Evolutionary conservation across 2,797 vertebrate species (phyloP).

Genomic region (Danio jaintianensis): DNA sequence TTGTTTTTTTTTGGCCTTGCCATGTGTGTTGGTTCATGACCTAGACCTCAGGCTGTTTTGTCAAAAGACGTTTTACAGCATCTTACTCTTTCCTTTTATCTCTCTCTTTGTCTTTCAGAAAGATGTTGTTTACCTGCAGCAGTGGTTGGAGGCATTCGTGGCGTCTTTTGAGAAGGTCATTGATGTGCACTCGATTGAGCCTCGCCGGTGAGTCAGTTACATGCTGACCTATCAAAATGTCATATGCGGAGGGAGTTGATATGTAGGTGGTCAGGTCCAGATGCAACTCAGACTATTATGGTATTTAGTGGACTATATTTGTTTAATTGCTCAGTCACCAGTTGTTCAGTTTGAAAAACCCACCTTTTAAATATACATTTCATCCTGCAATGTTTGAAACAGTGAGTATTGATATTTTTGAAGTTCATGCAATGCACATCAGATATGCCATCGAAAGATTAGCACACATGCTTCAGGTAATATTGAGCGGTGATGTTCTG

Average conservation of each 20-base stretch:
- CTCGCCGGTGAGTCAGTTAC: constrained; percentile 81
- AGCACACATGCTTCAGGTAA: background rate
- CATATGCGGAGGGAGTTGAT: constrained; percentile 55
- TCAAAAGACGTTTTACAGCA: constrained; percentile 6
- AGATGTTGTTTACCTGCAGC: constrained; percentile 91
- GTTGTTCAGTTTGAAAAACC: background rate
- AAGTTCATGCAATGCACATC: background rate
- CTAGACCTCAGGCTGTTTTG: background rate
- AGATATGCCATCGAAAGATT: background rate
- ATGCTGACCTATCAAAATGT: constrained; percentile 63
- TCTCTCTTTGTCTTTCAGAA: constrained; percentile 79
- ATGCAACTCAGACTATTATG: constrained; percentile 8
- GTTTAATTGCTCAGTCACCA: background rate
- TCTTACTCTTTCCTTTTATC: background rate
- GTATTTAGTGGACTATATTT: background rate
- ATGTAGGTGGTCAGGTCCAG: constrained; percentile 15
- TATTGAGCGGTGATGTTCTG: background rate
- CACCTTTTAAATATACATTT: background rate
- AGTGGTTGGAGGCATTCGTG: constrained; percentile 93
- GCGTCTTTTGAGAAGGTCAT: constrained; percentile 89
- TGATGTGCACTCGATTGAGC: constrained; percentile 86
- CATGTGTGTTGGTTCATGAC: background rate
- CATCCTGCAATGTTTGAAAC: background rate
- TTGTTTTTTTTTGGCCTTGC: too few relatives aligned
- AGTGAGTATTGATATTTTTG: background rate